Conservation (phyloP, 2,888 invertebrate species). For the Ferrisia virgata region DNA sequence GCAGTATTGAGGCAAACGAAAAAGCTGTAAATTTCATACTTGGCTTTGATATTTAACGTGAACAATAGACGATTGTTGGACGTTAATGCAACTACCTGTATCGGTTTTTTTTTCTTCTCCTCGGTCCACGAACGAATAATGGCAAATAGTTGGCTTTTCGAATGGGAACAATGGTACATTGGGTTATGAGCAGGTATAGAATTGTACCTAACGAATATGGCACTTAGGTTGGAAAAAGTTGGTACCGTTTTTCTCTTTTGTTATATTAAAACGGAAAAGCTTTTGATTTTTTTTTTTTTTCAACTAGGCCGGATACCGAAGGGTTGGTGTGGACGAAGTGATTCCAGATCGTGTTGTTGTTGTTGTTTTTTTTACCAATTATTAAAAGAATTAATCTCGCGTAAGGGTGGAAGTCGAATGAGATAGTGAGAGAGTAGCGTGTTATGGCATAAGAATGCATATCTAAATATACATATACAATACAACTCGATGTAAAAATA, state of each 20-base stretch:
- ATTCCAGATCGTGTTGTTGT: neutral
- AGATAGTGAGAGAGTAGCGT: neutral
- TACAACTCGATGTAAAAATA: neutral
- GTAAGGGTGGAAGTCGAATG: neutral
- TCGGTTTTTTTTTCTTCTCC: neutral
- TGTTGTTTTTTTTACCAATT: neutral
- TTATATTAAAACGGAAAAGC: neutral
- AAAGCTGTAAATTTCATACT: neutral
- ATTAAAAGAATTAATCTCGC: neutral
- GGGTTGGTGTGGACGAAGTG: neutral
- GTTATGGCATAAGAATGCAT: neutral
- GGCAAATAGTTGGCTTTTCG: neutral
- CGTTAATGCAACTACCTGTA: slow-evolving; percentile 10
- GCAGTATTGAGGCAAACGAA: neutral
- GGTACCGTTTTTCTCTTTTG: slow-evolving; percentile 2
- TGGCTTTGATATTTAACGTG: neutral
- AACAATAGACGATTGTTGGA: slow-evolving; percentile 2
- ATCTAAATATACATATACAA: too few relatives aligned
- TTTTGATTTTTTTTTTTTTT: neutral
- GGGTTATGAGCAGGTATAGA: slow-evolving; percentile 1
- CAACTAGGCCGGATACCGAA: neutral
- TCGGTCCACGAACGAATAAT: neutral
- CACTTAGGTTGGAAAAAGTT: neutral
- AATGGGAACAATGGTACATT: slow-evolving; percentile 2
- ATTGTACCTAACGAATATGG: neutral